Conservation (phyloP, 1,140 invertebrate species). For the Leguminivora glycinivorella region DNA sequence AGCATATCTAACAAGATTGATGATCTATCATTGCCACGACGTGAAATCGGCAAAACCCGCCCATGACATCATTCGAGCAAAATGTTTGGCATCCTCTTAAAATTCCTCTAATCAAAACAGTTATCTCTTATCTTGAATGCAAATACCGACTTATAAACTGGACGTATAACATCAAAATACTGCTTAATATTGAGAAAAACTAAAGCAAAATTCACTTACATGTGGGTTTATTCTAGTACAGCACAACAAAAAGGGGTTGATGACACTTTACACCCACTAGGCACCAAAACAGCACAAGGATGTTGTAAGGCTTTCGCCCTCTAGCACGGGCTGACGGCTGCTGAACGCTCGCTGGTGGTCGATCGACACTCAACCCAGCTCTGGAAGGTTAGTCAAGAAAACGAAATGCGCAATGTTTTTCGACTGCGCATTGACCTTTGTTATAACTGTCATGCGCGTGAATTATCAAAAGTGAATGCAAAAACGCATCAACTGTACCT, state of each 20-base stretch:
- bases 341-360: conserved; percentile 30
- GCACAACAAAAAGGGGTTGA: conserved; percentile 54
- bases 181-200: conserved; percentile 31
- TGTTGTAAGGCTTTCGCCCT: conserved; percentile 63
- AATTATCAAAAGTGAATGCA: conserved; percentile 29
- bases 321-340: conserved; percentile 4
- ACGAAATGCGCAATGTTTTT: conserved; percentile 76
- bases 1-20: background rate
- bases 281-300: conserved; percentile 68
- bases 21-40: conserved; percentile 14
- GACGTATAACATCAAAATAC: background rate
- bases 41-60: background rate
- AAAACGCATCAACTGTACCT: conserved; percentile 18
- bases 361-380: conserved; percentile 66
- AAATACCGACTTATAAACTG: background rate
- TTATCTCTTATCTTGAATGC: conserved; percentile 3
- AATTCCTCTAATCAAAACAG: background rate
- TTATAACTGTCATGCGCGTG: conserved; percentile 68
- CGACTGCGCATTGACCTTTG: conserved; percentile 72
- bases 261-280: conserved; percentile 66
- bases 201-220: conserved; percentile 51
- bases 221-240: conserved; percentile 55
- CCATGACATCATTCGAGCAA: background rate
- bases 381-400: conserved; percentile 56
- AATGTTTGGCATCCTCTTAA: background rate